Conservation (phyloP, 2,888 invertebrate species). For the Parelbella ahira region DNA sequence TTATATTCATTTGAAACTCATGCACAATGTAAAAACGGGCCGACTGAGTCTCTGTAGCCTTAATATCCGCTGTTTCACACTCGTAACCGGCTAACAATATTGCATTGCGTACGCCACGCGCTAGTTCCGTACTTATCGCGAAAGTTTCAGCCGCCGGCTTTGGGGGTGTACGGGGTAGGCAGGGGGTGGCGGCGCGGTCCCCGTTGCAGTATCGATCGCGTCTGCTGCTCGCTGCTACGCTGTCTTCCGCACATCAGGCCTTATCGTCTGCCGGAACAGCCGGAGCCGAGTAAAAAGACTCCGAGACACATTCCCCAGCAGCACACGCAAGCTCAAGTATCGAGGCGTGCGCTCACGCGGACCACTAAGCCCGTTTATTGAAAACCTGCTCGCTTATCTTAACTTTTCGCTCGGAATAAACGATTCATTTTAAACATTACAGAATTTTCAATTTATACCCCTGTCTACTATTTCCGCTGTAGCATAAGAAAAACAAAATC, state of each 20-base stretch:
- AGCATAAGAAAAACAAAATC: constrained; percentile 15
- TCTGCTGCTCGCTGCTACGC: constrained; percentile 74
- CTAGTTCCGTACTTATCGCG: constrained; percentile 79
- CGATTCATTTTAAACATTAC: constrained; percentile 12
- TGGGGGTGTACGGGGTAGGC: constrained; percentile 37
- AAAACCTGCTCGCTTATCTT: constrained; percentile 47
- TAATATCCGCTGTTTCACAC: constrained; percentile 78
- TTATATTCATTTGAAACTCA: constrained; percentile 63
- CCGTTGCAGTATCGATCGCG: constrained; percentile 76
- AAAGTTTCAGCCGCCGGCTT: constrained; percentile 68
- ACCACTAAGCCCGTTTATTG: constrained; percentile 56
- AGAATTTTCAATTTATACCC: constrained; percentile 15
- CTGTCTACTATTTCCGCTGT: constrained; percentile 1
- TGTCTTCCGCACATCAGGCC: constrained; percentile 79
- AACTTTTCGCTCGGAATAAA: constrained; percentile 30
- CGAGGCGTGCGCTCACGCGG: constrained; percentile 46
- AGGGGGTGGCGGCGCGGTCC: constrained; percentile 36
- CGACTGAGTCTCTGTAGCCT: constrained; percentile 65
- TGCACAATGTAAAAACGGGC: constrained; percentile 69
- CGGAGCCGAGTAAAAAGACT: constrained; percentile 58
- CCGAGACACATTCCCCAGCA: constrained; percentile 49
- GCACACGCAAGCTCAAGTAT: constrained; percentile 51
- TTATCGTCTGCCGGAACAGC: constrained; percentile 69
- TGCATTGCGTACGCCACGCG: constrained; percentile 79
- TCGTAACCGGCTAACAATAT: constrained; percentile 79